A percentile compares a stretch with the other conserved stretches of the same genome.
These are phyloP conservation scores for Acridotheres tristis DNA, from an alignment of 2,797 vertebrate species.

Conservation along the genomic window DNA sequence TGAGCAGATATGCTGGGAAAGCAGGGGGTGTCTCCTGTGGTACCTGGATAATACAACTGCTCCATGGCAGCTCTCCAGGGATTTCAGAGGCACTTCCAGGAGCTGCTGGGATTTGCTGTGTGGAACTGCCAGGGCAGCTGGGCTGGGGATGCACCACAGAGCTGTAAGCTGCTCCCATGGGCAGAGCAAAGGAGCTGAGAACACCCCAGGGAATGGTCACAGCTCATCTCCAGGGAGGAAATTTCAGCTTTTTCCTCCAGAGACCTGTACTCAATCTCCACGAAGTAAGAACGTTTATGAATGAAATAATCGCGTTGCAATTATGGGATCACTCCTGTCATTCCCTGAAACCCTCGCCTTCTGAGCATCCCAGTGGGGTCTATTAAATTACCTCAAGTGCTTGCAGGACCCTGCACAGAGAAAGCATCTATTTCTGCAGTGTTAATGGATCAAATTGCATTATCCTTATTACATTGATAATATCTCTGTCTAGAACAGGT, in stretches of 20 bases:
- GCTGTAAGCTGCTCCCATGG: slow-evolving; percentile 22
- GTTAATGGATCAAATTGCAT: neutral
- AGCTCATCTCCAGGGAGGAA: slow-evolving; percentile 23
- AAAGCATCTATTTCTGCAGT: neutral
- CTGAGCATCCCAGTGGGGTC: neutral
- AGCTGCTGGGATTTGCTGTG: neutral
- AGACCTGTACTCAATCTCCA: neutral
- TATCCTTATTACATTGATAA: neutral
- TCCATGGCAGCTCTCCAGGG: neutral
- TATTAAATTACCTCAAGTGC: neutral
- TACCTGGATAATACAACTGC: neutral
- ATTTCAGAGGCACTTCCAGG: neutral
- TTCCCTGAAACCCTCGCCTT: neutral
- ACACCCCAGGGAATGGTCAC: slow-evolving; percentile 14
- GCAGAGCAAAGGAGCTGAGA: slow-evolving; percentile 26
- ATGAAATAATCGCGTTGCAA: neutral
- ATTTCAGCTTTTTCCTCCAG: neutral
- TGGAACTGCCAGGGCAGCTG: neutral
- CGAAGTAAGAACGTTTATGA: neutral
- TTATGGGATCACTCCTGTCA: neutral
- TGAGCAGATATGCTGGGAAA: neutral
- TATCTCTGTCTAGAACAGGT: neutral
- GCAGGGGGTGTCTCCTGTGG: neutral
- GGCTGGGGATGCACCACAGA: neutral
- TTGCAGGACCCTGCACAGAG: neutral